Evolutionary conservation across 2,797 vertebrate genomes (phyloP).

Genomic region (Pyrocephalus nanus): DNA sequence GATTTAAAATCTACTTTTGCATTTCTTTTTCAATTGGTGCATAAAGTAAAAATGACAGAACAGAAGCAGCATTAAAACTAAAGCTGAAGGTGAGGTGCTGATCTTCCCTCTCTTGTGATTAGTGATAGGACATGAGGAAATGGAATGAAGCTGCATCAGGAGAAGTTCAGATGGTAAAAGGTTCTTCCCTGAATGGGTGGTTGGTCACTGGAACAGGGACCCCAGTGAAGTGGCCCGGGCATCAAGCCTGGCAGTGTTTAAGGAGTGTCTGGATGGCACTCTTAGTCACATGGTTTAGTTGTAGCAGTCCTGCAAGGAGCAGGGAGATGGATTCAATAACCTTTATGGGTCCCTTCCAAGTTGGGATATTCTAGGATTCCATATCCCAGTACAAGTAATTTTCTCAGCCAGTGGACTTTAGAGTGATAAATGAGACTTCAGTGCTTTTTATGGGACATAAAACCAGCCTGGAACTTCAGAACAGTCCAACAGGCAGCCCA

Average conservation of each 20-base stretch:
- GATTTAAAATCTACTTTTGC: neutral
- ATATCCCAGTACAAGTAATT: neutral
- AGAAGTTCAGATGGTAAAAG: neutral
- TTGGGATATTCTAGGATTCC: neutral
- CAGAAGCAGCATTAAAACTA: neutral
- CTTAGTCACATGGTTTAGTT: neutral
- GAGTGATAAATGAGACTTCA: neutral
- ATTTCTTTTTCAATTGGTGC: neutral
- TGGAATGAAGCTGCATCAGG: neutral
- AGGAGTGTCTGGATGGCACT: neutral
- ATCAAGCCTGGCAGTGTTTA: neutral
- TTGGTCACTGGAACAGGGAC: neutral
- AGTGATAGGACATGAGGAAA: neutral
- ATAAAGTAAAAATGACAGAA: neutral
- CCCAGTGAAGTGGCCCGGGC: neutral
- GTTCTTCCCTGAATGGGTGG: neutral
- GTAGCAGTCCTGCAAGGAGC: neutral
- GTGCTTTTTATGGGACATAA: neutral
- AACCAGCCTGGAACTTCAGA: neutral
- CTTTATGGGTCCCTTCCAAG: neutral
- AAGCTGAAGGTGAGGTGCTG: neutral
- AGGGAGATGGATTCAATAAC: neutral
- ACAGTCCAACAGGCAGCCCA: neutral
- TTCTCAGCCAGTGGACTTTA: neutral
- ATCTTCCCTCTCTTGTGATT: neutral